Percentiles rank a stretch among this genome's conserved stretches.
phyloP scores from a whole-genome alignment of 1,140 invertebrate genomes.

The Lordiphosa collinella region DNA sequence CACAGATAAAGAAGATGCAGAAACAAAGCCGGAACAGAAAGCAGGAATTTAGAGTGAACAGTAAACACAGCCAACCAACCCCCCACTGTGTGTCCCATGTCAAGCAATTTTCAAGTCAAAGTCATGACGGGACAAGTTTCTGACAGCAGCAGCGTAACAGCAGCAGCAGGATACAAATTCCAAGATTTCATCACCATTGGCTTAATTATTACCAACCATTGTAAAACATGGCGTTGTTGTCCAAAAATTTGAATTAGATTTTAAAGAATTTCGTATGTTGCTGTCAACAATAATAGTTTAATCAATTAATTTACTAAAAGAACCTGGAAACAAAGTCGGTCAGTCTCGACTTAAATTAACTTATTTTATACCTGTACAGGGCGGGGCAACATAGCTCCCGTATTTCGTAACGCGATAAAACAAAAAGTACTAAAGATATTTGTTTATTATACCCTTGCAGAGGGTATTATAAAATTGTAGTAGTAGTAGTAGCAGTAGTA shows the following conservation, averaged over 20 bases:
- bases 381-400: too few relatives aligned
- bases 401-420: too few relatives aligned
- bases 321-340: too few relatives aligned
- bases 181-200: conserved; percentile 55
- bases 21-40: conserved; percentile 30
- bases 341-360: too few relatives aligned
- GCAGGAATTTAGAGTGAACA: conserved; percentile 8
- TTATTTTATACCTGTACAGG: too few relatives aligned
- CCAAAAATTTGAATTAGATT: background rate
- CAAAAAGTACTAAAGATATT: too few relatives aligned
- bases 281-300: background rate
- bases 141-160: conserved; percentile 38
- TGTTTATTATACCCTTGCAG: too few relatives aligned
- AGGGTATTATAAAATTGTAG: too few relatives aligned
- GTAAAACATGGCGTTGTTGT: conserved; percentile 21
- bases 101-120: conserved; percentile 72
- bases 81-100: conserved; percentile 46
- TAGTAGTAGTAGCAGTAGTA: too few relatives aligned
- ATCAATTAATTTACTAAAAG: too few relatives aligned
- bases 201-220: conserved; percentile 56
- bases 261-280: background rate
- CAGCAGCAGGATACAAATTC: conserved; percentile 17
- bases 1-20: conserved; percentile 18
- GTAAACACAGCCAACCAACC: conserved; percentile 15
- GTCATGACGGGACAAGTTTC: conserved; percentile 55